Evolutionary conservation across 1,140 invertebrate genomes (phyloP).

Genomic region (Drosophila ironensis): DNA sequence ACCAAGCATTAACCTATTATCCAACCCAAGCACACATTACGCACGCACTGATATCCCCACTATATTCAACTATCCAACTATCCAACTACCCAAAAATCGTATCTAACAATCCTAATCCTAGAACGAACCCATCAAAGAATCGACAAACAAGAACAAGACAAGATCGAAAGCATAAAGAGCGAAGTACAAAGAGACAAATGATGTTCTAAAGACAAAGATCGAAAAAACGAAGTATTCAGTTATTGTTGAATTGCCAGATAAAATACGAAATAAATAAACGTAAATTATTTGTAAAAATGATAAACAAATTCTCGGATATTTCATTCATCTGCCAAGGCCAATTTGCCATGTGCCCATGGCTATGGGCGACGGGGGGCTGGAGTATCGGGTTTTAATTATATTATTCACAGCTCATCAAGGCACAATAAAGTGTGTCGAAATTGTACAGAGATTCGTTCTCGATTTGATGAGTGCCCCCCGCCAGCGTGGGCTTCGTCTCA

Average conservation of each 20-base stretch:
- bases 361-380: neutral
- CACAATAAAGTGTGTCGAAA: constrained; percentile 65
- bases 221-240: constrained; percentile 57
- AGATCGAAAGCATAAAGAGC: constrained; percentile 60
- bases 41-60: constrained; percentile 34
- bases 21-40: constrained; percentile 45
- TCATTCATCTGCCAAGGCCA: constrained; percentile 60
- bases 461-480: constrained; percentile 37
- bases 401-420: constrained; percentile 73
- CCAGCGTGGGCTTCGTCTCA: constrained; percentile 42
- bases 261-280: constrained; percentile 67
- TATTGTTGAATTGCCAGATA: constrained; percentile 68
- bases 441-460: constrained; percentile 57
- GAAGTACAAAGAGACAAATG: constrained; percentile 79
- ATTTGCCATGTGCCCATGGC: constrained; percentile 3
- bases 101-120: constrained; percentile 43
- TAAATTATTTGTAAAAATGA: constrained; percentile 75
- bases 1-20: constrained; percentile 57
- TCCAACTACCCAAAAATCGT: constrained; percentile 50
- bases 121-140: constrained; percentile 48
- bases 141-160: constrained; percentile 34
- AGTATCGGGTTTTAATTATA: constrained; percentile 61
- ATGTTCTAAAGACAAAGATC: constrained; percentile 58
- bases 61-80: constrained; percentile 24
- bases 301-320: constrained; percentile 48